Conservation (phyloP, 2,113 vertebrate species). For the Camelus bactrianus region DNA sequence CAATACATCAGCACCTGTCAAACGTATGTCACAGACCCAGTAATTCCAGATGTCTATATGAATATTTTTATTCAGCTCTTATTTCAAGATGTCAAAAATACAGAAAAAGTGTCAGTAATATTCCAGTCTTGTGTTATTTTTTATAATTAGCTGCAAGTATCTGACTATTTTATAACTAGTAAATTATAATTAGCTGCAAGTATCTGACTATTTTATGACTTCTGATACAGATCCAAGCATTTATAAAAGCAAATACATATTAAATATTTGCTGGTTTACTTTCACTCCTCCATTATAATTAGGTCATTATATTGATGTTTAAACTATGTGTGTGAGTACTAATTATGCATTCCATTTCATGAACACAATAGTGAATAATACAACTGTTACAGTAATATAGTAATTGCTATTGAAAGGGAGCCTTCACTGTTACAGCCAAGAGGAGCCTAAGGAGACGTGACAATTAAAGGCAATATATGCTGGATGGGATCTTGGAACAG, state of each 20-base stretch:
- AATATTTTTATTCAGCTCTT: constrained; percentile 30
- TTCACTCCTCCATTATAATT: constrained; percentile 10
- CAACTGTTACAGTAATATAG: neutral
- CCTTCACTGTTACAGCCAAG: constrained; percentile 1
- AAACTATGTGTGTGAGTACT: neutral
- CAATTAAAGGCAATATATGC: neutral
- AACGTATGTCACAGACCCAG: neutral
- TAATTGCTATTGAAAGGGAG: neutral
- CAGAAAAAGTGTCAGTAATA: neutral
- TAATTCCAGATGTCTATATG: neutral
- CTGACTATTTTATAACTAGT: neutral
- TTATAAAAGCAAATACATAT: constrained; percentile 36
- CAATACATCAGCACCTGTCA: neutral
- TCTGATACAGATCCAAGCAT: neutral
- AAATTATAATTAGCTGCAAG: neutral
- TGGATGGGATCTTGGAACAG: neutral
- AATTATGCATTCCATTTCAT: constrained; percentile 48
- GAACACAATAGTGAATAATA: constrained; percentile 1
- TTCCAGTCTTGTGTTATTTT: neutral
- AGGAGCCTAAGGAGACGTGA: neutral
- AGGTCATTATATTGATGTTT: constrained; percentile 38
- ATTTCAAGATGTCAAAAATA: constrained; percentile 50
- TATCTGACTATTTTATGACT: neutral
- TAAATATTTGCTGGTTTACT: constrained; percentile 29
- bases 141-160: constrained; percentile 4